Percentiles rank a stretch among this genome's conserved stretches.
Evolutionary conservation across 2,113 vertebrate genomes (phyloP).

Genomic region (Tursiops truncatus): DNA sequence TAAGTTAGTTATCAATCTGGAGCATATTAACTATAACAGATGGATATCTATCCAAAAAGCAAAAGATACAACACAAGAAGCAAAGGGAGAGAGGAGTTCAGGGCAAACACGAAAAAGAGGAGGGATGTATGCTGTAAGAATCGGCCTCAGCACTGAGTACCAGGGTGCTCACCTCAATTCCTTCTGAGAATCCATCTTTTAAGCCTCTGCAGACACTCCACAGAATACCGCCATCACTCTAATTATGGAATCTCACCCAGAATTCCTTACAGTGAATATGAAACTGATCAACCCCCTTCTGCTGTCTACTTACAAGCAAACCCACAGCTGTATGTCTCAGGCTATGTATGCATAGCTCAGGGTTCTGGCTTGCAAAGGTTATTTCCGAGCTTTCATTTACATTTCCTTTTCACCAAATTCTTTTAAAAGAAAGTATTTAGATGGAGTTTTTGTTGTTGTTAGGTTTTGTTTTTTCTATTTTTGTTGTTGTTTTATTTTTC

Average conservation of each 20-base stretch:
- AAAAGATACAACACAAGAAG: background rate
- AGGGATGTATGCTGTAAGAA: background rate
- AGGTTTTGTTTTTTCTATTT: background rate
- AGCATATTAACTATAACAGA: background rate
- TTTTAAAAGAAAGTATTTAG: conserved; percentile 58
- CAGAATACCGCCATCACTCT: background rate
- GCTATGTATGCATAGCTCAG: background rate
- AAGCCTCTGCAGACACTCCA: background rate
- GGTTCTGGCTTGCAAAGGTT: conserved; percentile 31
- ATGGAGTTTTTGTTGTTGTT: conserved; percentile 50
- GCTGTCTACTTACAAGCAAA: background rate
- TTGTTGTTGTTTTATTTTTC: conserved; percentile 47
- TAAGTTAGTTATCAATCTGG: background rate
- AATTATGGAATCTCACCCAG: background rate
- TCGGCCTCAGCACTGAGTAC: background rate
- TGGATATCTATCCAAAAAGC: background rate
- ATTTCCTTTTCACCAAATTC: conserved; percentile 36
- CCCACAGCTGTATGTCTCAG: background rate
- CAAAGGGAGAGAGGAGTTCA: background rate
- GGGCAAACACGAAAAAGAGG: background rate
- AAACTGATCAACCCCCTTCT: background rate
- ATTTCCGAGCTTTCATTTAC: conserved; percentile 49
- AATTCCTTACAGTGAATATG: background rate
- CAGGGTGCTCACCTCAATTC: background rate
- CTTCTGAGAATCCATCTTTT: background rate